Base-by-base conservation (phyloP, 2,113 vertebrate genomes). In the Sceloporus tristichus region DNA sequence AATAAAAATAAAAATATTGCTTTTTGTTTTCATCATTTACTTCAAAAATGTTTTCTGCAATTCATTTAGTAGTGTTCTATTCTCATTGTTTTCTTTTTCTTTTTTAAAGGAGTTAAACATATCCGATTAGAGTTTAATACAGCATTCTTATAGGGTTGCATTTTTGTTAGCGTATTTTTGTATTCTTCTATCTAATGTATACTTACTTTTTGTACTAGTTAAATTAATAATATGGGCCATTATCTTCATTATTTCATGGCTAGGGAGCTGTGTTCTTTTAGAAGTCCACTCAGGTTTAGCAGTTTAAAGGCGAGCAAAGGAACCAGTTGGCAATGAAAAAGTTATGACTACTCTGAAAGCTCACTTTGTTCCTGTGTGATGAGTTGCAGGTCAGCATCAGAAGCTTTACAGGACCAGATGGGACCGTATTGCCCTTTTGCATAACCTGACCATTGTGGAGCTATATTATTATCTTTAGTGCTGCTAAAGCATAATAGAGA, bases 21-120 rank as follows among this genome's bases (percentile, higher is more conserved):
- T 11, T 9, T n/a, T 21, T 56, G 10, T 66, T 19, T 78, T 42
- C 19, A 40, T 65, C 25, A 84, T 62, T 2, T 79, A 84, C 42
- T 85, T 82, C 11, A 42, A 18, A 78, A 84, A 29, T 87, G 38
- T 74, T 89, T 77, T 18, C 71, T 89, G 62, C 2, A 82, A 29
- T 29, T 27, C 84, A 29, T 71, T 0, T 21, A 66, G 84, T 71
- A 38, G 48, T 0, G 89, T 53, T 89, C 62, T 8, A 14, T 10
- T 53, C 18, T 2, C 59, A 16, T 62, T 87, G 0, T 0, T 85
- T 25, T 18, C 54, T 66, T 83, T 59, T 77, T 87, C 5, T 23
- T 65, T 48, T 25, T 48, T 65, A 42, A 81, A 56, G 23, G 21
- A 16, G 25, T 48, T 25, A 23, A 6, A 76, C 59, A 74, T 71